These are phyloP conservation scores for Drosophila quadrilineata DNA, from an alignment of 1,140 invertebrate species.

Conservation along the genomic window DNA sequence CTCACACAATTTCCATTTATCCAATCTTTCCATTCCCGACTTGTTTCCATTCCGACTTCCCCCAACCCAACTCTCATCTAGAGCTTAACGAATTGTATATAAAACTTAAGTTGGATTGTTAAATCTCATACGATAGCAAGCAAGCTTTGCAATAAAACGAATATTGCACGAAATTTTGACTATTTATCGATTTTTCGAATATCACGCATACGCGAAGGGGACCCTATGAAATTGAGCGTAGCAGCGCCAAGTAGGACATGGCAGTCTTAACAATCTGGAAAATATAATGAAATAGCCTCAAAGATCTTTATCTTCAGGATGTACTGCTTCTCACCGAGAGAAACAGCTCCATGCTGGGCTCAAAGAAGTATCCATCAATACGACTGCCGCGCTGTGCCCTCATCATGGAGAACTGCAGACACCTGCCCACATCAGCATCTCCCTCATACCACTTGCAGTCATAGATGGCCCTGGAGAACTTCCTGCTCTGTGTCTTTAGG, in stretches of 20 bases:
- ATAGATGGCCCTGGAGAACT: slow-evolving; percentile 47
- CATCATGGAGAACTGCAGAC: slow-evolving; percentile 48
- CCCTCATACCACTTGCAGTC: slow-evolving; percentile 44
- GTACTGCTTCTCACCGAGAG: slow-evolving; percentile 30
- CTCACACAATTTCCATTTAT: slow-evolving; percentile 11
- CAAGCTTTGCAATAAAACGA: slow-evolving; percentile 71
- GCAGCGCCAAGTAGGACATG: slow-evolving; percentile 53
- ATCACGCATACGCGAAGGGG: neutral
- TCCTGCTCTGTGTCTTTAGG: slow-evolving; percentile 41
- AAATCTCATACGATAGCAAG: slow-evolving; percentile 57
- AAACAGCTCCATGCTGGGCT: slow-evolving; percentile 51
- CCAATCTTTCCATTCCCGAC: neutral
- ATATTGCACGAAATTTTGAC: no score
- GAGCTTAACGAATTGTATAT: slow-evolving; percentile 53
- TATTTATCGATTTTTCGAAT: neutral
- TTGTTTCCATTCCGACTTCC: neutral
- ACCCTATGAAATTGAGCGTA: slow-evolving; percentile 21
- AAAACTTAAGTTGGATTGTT: slow-evolving; percentile 65
- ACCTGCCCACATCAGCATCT: slow-evolving; percentile 5
- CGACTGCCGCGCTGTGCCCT: slow-evolving; percentile 34
- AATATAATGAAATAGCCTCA: no score
- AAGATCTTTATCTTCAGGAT: neutral
- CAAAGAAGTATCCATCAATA: slow-evolving; percentile 54
- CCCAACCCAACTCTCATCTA: slow-evolving; percentile 23
- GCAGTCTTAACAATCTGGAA: slow-evolving; percentile 47